Percentiles rank a stretch among this genome's conserved stretches.
These are phyloP conservation scores for Cybosia mesomella DNA, from an alignment of 2,888 invertebrate genomes.

Conservation along the genomic window DNA sequence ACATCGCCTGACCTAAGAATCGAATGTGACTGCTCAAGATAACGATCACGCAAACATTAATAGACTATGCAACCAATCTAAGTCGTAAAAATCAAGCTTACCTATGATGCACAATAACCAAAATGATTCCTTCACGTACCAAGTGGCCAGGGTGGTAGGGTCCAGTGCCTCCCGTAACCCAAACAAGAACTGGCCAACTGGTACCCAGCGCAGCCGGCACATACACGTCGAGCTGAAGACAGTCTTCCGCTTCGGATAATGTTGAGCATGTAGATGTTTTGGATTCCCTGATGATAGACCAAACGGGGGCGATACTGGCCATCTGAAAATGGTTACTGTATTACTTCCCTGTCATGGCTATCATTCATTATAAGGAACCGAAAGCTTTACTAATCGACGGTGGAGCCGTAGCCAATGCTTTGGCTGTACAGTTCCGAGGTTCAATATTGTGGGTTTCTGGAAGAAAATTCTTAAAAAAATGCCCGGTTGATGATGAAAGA, in stretches of 20 bases:
- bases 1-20: not conserved
- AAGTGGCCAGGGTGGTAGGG: constrained; percentile 66
- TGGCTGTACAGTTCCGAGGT: not conserved
- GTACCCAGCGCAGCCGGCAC: constrained; percentile 76
- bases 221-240: constrained; percentile 89
- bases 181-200: constrained; percentile 73
- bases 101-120: constrained; percentile 76
- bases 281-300: constrained; percentile 68
- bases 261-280: constrained; percentile 60
- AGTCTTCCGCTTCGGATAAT: constrained; percentile 83
- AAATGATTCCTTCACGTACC: constrained; percentile 68
- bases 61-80: not conserved
- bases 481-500: too few species aligned
- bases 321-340: constrained; percentile 53
- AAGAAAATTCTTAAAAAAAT: too few species aligned
- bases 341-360: not conserved
- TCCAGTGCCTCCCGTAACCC: constrained; percentile 70
- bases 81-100: constrained; percentile 32
- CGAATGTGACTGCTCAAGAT: not conserved
- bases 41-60: not conserved
- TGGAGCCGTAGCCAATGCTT: not conserved
- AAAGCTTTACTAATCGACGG: not conserved
- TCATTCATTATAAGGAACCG: not conserved
- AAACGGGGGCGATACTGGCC: constrained; percentile 73
- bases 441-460: not conserved